Conservation (phyloP, 2,113 vertebrate genomes). For the Colius striatus region DNA sequence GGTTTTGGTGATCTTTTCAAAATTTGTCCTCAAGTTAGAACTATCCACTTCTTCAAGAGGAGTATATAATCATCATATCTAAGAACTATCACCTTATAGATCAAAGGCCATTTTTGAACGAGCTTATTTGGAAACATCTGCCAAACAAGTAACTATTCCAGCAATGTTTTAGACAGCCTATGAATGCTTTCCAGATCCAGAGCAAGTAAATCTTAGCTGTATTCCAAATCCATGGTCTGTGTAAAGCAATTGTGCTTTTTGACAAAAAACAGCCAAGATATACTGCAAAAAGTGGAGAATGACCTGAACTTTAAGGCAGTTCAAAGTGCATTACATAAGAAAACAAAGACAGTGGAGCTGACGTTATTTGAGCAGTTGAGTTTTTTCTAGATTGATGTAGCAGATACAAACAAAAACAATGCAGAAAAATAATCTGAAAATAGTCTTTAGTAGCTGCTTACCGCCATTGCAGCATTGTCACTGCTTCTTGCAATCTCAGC, state of each 20-base stretch:
- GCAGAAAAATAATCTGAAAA: not conserved
- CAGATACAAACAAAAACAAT: fast-evolving
- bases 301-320: not conserved
- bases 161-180: not conserved
- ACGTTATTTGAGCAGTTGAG: not conserved
- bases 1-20: not conserved
- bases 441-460: slow-evolving; percentile 69
- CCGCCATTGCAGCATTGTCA: slow-evolving; percentile 85
- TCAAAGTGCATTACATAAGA: not conserved
- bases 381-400: not conserved
- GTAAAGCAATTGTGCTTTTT: not conserved
- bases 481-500: slow-evolving; percentile 88
- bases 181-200: not conserved
- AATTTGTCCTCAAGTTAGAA: not conserved
- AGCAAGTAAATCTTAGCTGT: no score
- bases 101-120: not conserved
- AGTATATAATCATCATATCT: not conserved
- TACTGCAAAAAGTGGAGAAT: not conserved
- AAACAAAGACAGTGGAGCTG: not conserved
- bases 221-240: not conserved
- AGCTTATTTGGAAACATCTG: not conserved
- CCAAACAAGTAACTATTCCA: not conserved
- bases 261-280: not conserved
- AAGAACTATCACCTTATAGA: not conserved
- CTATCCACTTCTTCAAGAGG: not conserved